Base-by-base conservation (phyloP, 1,140 invertebrate species). In the Lordiphosa stackelbergi region DNA sequence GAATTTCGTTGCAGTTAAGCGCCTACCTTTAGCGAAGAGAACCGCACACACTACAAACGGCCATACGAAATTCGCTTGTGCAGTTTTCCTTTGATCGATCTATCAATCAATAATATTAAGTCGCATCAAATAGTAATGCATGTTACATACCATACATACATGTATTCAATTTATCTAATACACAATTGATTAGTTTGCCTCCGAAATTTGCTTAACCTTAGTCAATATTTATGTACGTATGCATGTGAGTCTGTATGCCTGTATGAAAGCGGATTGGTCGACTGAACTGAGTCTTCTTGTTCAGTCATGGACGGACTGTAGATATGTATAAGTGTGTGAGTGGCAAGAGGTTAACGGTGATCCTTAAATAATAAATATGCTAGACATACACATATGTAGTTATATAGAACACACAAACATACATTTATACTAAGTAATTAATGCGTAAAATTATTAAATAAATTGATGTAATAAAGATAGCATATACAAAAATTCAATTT, bases 321-420 rank as follows among this genome's bases (percentile, higher is more conserved):
- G 35, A 37, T 52, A 52, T 16, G 12, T 40, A 31, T 31, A 31
- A 31, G 28, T 31, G 28, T 8, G 28, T 38, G 24, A 38, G 36
- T 52, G 19, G 10, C 6, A 49, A 34, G 13, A 49, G 46, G 46
- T 49, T 49, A 13, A 12, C 22, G 19, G 49, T 36, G 36, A 37
- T 40, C 22, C 22, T 40, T 52, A 24, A 52, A 38, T 13, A 12
- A 38, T 19, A 52, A 38, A 52, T 22, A 48, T 48, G 31, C 0
- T 36, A 49, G 10, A 49, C 34, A 22, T 49, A 49, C 36, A 38
- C 11, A 37, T 52, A 52, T 40, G 19, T 19, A 35, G n/a, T 24
- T 52, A 38, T 28, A 24, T 52, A 19, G 11, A 11, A 52, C 16
- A 52, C 36, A 40, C 19, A 52, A 36, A 52, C 49, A 52, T 52